Evolutionary conservation across 2,113 vertebrate genomes (phyloP).

Genomic region (Paradisaea rubra): DNA sequence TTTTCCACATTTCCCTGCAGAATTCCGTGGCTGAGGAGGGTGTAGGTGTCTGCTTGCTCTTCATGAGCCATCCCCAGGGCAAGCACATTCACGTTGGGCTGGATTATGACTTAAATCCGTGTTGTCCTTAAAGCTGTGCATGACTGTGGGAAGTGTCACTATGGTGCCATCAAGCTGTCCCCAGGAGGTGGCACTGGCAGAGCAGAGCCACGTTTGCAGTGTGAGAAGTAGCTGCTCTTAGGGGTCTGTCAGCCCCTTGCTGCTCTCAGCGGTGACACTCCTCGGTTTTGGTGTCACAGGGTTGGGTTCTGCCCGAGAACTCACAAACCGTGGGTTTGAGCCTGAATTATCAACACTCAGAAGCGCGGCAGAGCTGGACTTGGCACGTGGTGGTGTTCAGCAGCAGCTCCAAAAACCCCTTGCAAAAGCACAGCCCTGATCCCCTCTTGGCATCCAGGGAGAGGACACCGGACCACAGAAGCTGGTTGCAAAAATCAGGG

Average conservation of each 20-base stretch:
- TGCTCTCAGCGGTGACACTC: background rate
- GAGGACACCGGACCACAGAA: background rate
- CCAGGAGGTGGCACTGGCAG: background rate
- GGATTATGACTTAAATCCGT: background rate
- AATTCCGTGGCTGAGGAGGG: background rate
- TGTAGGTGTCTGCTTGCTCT: background rate
- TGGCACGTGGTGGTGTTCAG: background rate
- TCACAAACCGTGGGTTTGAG: background rate
- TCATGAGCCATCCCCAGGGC: fast-evolving
- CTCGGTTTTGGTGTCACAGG: background rate
- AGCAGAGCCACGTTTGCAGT: background rate
- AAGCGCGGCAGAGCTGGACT: background rate
- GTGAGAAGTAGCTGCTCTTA: background rate
- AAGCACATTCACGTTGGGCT: fast-evolving
- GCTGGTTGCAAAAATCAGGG: background rate
- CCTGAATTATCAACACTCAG: background rate
- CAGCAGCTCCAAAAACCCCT: background rate
- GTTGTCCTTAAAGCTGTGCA: background rate
- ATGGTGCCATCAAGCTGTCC: background rate
- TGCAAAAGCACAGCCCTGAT: background rate
- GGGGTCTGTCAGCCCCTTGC: fast-evolving
- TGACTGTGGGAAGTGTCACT: background rate
- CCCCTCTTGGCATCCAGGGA: background rate
- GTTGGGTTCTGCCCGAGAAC: background rate
- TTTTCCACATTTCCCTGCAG: background rate